phyloP scores from a whole-genome alignment of 2,113 vertebrate genomes.

The Cnemophilus loriae region DNA sequence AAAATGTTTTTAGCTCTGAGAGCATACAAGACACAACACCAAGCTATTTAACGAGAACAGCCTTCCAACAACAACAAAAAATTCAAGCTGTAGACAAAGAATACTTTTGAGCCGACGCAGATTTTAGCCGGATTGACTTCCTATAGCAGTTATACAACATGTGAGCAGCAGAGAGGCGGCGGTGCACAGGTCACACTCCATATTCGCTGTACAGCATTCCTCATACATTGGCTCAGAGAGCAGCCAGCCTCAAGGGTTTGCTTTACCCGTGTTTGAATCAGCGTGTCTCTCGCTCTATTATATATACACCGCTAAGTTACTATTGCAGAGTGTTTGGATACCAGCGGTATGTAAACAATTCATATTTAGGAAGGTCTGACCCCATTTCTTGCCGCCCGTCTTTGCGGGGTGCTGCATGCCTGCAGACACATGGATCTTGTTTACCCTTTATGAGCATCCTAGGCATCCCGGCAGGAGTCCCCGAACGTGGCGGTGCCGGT shows the following conservation, averaged over 20 bases:
- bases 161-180: not conserved
- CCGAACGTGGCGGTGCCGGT: fast-evolving
- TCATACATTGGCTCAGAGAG: not conserved
- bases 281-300: not conserved
- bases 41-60: not conserved
- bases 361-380: not conserved
- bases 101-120: not conserved
- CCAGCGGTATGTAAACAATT: not conserved
- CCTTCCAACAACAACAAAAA: not conserved
- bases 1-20: not conserved
- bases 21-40: not conserved
- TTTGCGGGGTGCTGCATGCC: not conserved
- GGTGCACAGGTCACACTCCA: not conserved
- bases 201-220: not conserved
- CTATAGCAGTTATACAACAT: constrained; percentile 7
- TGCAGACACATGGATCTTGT: fast-evolving
- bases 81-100: not conserved
- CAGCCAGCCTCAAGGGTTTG: not conserved
- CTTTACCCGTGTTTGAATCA: not conserved
- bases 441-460: fast-evolving
- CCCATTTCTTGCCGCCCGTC: not conserved
- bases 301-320: not conserved
- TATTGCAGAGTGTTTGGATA: not conserved
- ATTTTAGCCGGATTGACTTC: not conserved
- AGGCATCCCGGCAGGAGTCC: not conserved